Evolutionary conservation across 2,888 invertebrate genomes (phyloP), one percentile per base, ranked within the genome.

Genomic region (Cylloceria caligata): DNA sequence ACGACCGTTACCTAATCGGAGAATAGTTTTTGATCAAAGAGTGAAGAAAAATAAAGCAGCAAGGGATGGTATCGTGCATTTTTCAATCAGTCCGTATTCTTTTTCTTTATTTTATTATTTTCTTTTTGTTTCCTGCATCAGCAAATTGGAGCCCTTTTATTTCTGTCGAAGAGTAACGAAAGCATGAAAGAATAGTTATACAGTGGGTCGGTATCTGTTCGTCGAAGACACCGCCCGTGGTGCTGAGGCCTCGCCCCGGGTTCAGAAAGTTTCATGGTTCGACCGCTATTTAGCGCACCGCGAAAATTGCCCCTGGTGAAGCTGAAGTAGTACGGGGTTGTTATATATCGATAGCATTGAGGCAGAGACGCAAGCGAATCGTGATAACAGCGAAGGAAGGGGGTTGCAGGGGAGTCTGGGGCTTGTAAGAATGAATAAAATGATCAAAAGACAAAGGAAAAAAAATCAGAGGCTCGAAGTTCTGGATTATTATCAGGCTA

Each of bases 231-330:
- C 64, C 27, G 19, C 55, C n/a, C 11, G 62, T 55, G 47, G 36
- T 64, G 21, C n/a, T 19, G 39, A 24, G 45, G 55, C 55, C 72
- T 76, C 45, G 80, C 75, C 83, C 74, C 69, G 83, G 81, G 84
- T 86, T 79, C 83, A 77, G 81, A 68, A 84, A 88, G 85, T 87
- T 88, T 86, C 77, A 72, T 80, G 80, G 77, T 77, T 83, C 84
- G 80, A 64, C 75, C 82, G 84, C 85, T 84, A 88, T 86, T 87
- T 88, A 88, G 83, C 80, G 47, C 68, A 82, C 74, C 81, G 80
- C 52, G 81, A 86, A 87, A 83, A 79, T 83, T 69, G 81, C 83
- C 75, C 78, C 52, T 19, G 81, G 83, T 9, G 36, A 64, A 78
- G 71, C 62, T 39, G 45, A 24, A 55, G 24, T 49, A 11, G 64